Percentiles rank a stretch among this genome's conserved stretches.
These are phyloP conservation scores for Polyodon spathula DNA, from an alignment of 2,113 vertebrate genomes.

Conservation along the genomic window DNA sequence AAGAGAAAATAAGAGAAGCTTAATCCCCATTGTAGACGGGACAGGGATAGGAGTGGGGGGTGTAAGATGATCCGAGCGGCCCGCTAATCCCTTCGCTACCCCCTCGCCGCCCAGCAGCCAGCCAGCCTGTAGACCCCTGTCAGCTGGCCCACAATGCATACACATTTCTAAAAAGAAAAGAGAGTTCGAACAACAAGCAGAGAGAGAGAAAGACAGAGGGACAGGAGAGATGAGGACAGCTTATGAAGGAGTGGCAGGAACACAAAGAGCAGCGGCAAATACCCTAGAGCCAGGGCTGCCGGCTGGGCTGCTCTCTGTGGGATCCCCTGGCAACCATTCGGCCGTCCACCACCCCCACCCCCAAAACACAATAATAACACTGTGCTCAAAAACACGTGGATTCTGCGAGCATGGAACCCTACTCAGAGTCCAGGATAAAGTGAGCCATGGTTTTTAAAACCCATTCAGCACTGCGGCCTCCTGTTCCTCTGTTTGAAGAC, in stretches of 20 bases:
- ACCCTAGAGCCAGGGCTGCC: slow-evolving; percentile 34
- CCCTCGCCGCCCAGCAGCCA: slow-evolving; percentile 41
- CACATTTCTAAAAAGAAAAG: slow-evolving; percentile 64
- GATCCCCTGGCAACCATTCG: slow-evolving; percentile 53
- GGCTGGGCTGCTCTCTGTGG: slow-evolving; percentile 62
- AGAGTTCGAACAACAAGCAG: slow-evolving; percentile 65
- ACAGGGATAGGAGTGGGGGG: slow-evolving; percentile 54
- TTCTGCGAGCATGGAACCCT: too few relatives aligned
- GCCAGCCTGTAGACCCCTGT: slow-evolving; percentile 53
- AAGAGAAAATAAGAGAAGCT: slow-evolving; percentile 54
- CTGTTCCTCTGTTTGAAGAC: too few relatives aligned
- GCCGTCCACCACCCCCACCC: too few relatives aligned
- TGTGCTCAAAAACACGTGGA: too few relatives aligned
- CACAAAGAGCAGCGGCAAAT: slow-evolving; percentile 26
- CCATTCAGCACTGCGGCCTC: too few relatives aligned
- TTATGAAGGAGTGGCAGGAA: slow-evolving; percentile 47
- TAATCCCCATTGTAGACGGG: slow-evolving; percentile 70
- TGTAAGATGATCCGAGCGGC: slow-evolving; percentile 71
- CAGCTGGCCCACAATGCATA: slow-evolving; percentile 63
- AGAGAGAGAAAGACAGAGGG: slow-evolving; percentile 51
- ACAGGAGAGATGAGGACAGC: slow-evolving; percentile 54
- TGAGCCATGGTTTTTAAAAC: too few relatives aligned
- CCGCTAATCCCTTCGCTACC: slow-evolving; percentile 61
- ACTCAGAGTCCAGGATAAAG: too few relatives aligned
- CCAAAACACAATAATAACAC: too few relatives aligned